Conservation (phyloP, 2,797 vertebrate genomes). For the Okamejei kenojei region DNA sequence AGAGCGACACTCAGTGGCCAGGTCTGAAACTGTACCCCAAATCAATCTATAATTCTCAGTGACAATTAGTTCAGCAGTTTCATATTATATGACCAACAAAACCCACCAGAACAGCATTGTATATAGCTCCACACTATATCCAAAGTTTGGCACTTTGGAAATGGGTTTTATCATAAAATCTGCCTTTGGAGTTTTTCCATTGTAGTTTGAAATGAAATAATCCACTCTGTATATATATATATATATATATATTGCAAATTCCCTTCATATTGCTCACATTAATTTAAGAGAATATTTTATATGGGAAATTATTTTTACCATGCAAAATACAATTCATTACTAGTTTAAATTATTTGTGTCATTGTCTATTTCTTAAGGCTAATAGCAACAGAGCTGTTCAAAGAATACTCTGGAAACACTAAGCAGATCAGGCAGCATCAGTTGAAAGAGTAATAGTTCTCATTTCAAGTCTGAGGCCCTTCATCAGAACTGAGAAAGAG, state of each 20-base stretch:
- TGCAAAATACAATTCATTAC: neutral
- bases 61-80: neutral
- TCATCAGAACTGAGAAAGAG: too few relatives aligned
- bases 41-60: neutral
- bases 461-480: too few relatives aligned
- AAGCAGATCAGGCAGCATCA: too few relatives aligned
- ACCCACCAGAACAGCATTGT: neutral
- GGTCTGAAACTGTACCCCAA: neutral
- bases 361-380: neutral
- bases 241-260: neutral
- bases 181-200: neutral
- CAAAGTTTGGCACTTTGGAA: neutral
- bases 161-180: neutral
- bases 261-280: neutral
- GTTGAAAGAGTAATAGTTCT: too few relatives aligned
- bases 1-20: neutral
- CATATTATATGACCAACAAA: neutral
- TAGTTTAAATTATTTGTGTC: neutral
- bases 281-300: neutral
- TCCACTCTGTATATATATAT: neutral
- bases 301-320: neutral
- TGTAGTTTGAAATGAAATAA: neutral
- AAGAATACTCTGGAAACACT: too few relatives aligned
- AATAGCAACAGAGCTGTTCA: neutral
- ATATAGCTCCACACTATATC: neutral